Conservation (phyloP, 2,113 vertebrate genomes). For the Myiozetetes cayanensis region DNA sequence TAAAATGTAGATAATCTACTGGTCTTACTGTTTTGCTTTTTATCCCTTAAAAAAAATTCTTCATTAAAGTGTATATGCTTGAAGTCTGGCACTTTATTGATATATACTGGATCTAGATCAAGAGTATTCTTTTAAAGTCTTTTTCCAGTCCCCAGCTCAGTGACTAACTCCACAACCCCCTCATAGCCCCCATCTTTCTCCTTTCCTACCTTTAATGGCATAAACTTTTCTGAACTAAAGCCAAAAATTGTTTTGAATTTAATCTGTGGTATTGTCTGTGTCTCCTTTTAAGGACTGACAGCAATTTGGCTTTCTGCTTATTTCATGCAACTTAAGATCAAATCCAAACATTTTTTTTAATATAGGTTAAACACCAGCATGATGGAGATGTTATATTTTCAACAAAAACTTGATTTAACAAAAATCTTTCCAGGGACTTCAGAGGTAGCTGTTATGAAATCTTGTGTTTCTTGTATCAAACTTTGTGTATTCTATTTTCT, state of each 20-base stretch:
- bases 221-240: background rate
- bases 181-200: background rate
- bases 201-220: background rate
- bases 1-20: background rate
- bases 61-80: background rate
- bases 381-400: background rate
- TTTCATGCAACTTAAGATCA: background rate
- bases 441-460: background rate
- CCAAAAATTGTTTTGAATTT: conserved; percentile 12
- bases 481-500: background rate
- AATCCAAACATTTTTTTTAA: background rate
- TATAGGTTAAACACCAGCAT: background rate
- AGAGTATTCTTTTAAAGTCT: background rate
- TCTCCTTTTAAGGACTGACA: background rate
- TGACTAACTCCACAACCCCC: background rate
- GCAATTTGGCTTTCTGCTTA: background rate
- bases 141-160: background rate
- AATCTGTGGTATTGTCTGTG: background rate
- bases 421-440: background rate
- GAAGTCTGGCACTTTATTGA: background rate
- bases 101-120: background rate
- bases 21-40: background rate
- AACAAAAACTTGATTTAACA: background rate
- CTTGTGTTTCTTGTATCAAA: background rate
- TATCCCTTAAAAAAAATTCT: background rate